phyloP scores from a whole-genome alignment of 2,888 invertebrate genomes.

The Torymus texanus region DNA sequence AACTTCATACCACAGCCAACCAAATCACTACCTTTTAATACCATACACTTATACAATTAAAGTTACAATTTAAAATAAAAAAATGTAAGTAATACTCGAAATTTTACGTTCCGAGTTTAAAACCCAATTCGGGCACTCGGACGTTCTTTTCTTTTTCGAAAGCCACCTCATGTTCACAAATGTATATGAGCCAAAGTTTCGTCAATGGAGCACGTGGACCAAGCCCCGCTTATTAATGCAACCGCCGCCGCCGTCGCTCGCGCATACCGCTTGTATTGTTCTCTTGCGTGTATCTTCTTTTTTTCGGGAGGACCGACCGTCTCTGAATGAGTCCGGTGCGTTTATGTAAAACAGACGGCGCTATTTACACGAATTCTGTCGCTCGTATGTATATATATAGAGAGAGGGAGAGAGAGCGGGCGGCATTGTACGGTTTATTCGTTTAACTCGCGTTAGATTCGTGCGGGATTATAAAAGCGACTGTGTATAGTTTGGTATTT shows the following conservation, averaged over 20 bases:
- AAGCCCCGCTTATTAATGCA: constrained; percentile 37
- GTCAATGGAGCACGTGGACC: constrained; percentile 44
- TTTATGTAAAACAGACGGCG: constrained; percentile 28
- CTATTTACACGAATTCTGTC: constrained; percentile 7
- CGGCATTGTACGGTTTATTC: no score
- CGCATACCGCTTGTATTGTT: constrained; percentile 15
- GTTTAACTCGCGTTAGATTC: no score
- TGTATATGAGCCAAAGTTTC: constrained; percentile 46
- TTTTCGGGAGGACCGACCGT: constrained; percentile 28
- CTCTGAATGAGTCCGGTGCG: neutral
- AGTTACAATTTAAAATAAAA: no score
- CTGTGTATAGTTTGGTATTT: no score
- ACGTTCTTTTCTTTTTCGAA: constrained; percentile 27
- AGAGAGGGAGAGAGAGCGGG: no score
- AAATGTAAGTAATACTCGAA: constrained; percentile 30
- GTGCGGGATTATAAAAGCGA: no score
- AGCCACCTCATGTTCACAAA: constrained; percentile 34
- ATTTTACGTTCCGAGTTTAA: constrained; percentile 18
- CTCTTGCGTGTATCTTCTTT: constrained; percentile 36
- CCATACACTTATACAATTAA: no score
- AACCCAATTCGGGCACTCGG: constrained; percentile 4
- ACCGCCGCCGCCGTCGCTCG: constrained; percentile 26
- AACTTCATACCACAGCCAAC: no score
- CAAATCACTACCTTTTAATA: no score
- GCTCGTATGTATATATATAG: no score